Percentiles rank a stretch among this genome's conserved stretches.
These are phyloP conservation scores for Macheiramphus alcinus DNA, from an alignment of 2,113 vertebrate species.

Conservation along the genomic window DNA sequence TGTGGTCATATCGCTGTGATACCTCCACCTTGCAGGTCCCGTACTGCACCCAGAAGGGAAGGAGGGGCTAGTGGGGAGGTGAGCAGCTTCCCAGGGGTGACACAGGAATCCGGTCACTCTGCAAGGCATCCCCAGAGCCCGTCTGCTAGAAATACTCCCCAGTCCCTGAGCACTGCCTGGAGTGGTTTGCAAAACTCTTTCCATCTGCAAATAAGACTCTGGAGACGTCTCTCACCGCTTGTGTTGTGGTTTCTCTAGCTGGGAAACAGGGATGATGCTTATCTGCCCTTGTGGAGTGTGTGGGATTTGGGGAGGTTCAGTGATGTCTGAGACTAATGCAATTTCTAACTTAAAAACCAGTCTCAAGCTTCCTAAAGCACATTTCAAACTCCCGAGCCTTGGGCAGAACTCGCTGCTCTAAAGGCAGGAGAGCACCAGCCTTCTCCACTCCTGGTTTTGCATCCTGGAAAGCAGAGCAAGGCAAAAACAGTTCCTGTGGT, in stretches of 20 bases:
- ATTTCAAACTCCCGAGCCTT: not conserved
- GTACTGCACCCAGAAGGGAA: not conserved
- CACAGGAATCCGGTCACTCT: rapidly evolving
- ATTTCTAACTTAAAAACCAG: not conserved
- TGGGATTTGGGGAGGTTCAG: not conserved
- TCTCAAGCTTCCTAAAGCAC: not conserved
- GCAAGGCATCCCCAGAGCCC: not conserved
- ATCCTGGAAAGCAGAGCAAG: not conserved
- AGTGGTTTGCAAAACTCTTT: not conserved
- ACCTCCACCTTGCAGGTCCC: not conserved
- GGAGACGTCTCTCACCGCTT: not conserved
- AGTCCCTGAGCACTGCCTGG: not conserved
- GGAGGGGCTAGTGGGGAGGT: not conserved
- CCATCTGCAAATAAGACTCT: not conserved
- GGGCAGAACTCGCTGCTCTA: not conserved
- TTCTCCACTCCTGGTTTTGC: not conserved
- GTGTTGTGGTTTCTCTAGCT: not conserved
- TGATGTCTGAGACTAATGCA: not conserved
- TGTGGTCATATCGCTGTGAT: rapidly evolving
- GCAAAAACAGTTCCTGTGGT: not conserved
- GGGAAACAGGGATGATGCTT: not conserved
- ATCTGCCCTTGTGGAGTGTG: not conserved
- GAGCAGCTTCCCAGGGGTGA: not conserved
- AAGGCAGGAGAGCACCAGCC: not conserved
- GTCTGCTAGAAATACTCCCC: not conserved